Conservation (phyloP, 2,113 vertebrate species). For the Mustela nigripes region DNA sequence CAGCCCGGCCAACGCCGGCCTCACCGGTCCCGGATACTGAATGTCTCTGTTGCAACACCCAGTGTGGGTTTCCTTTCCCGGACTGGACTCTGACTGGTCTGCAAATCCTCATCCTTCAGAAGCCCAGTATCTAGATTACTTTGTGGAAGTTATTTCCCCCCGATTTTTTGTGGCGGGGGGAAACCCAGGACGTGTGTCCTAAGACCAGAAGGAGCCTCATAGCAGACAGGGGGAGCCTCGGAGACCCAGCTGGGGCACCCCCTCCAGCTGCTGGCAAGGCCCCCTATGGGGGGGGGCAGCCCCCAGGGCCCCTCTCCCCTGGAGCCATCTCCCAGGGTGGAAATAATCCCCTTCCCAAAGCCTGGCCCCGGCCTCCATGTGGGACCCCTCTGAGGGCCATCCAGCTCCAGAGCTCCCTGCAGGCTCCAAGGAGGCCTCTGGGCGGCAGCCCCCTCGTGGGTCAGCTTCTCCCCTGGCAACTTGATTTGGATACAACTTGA, state of each 20-base stretch:
- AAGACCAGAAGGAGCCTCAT: neutral
- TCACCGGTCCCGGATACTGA: neutral
- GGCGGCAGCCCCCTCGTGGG: neutral
- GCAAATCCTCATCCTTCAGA: neutral
- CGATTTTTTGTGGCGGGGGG: neutral
- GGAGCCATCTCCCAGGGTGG: neutral
- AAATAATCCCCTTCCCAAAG: neutral
- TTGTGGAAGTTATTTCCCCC: neutral
- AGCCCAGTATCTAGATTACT: neutral
- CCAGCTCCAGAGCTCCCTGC: neutral
- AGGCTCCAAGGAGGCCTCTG: neutral
- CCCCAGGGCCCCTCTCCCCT: neutral
- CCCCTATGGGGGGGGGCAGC: rapidly evolving
- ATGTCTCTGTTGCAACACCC: neutral
- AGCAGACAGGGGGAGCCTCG: too few species aligned
- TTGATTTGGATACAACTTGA: neutral
- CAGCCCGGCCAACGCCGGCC: neutral
- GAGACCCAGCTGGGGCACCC: rapidly evolving
- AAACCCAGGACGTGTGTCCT: neutral
- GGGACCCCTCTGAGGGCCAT: neutral
- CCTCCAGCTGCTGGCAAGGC: neutral
- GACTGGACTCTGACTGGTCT: neutral
- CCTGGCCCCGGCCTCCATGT: neutral
- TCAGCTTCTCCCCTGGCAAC: neutral
- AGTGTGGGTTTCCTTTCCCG: neutral